Conservation (phyloP, 2,113 vertebrate species). For the Trichechus manatus region DNA sequence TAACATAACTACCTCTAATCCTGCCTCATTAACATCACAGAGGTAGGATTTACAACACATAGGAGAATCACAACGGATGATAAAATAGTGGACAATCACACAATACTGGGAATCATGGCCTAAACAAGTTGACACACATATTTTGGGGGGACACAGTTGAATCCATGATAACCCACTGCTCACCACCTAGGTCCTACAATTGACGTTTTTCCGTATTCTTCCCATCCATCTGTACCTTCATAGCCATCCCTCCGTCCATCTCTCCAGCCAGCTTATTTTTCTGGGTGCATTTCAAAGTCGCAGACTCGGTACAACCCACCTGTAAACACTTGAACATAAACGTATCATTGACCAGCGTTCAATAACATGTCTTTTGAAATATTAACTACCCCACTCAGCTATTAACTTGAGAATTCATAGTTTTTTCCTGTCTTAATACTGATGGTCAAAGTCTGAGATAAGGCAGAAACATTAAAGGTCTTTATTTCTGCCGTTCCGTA, state of each 20-base stretch:
- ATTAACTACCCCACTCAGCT: neutral
- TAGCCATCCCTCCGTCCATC: neutral
- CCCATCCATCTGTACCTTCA: neutral
- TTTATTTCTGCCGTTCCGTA: neutral
- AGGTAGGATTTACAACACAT: too few relatives aligned
- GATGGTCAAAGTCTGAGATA: neutral
- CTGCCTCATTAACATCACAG: too few relatives aligned
- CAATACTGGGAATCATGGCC: too few relatives aligned
- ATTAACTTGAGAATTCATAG: neutral
- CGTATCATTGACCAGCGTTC: neutral
- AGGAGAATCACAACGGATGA: too few relatives aligned
- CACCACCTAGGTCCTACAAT: rapidly evolving
- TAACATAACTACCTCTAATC: too few relatives aligned
- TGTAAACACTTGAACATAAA: neutral
- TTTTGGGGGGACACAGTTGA: too few relatives aligned
- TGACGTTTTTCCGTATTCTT: neutral
- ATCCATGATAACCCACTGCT: too few relatives aligned
- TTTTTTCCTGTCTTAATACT: neutral
- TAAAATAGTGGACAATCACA: too few relatives aligned
- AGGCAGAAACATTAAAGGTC: neutral
- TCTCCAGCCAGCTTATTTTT: neutral
- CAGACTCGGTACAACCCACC: neutral
- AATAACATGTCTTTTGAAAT: neutral
- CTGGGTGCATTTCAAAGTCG: neutral
- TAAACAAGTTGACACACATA: too few relatives aligned